A percentile compares a stretch with the other conserved stretches of the same genome.
Evolutionary conservation across 2,113 vertebrate genomes (phyloP).

Genomic region (Perca fluviatilis): DNA sequence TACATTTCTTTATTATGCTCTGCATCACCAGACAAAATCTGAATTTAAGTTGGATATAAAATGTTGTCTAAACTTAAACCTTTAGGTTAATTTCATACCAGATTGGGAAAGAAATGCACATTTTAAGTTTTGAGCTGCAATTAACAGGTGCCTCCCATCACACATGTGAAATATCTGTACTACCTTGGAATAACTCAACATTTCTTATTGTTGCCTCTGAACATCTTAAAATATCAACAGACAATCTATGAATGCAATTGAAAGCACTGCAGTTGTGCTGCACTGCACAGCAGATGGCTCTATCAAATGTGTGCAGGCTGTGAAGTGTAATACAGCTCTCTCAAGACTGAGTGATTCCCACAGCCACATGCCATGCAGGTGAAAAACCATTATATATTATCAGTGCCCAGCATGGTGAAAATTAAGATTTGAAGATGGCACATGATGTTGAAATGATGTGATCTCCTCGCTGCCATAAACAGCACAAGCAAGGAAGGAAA

Average conservation of each 20-base stretch:
- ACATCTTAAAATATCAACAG: constrained; percentile 47
- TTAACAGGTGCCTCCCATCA: not conserved
- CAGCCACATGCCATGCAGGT: constrained; percentile 48
- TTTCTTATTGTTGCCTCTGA: constrained; percentile 12
- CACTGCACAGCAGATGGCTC: constrained; percentile 48
- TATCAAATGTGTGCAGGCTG: constrained; percentile 40
- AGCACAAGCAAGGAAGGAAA: not conserved
- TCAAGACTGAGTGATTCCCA: constrained; percentile 39
- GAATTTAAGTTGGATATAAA: not conserved
- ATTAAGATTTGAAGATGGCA: constrained; percentile 22
- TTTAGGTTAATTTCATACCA: not conserved
- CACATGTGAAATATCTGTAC: not conserved
- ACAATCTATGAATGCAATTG: constrained; percentile 34
- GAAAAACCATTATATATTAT: constrained; percentile 56
- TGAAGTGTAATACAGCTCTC: constrained; percentile 39
- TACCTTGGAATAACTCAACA: not conserved
- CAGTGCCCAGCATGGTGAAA: constrained; percentile 40
- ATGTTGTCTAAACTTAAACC: constrained; percentile 2
- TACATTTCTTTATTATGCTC: not conserved
- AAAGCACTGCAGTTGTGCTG: not conserved
- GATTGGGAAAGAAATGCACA: not conserved
- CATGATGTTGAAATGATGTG: constrained; percentile 26
- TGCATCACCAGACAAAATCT: not conserved
- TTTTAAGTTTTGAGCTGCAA: constrained; percentile 2
- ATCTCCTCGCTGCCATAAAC: constrained; percentile 34